phyloP scores from a whole-genome alignment of 2,797 vertebrate species.

The Xenops minutus region DNA sequence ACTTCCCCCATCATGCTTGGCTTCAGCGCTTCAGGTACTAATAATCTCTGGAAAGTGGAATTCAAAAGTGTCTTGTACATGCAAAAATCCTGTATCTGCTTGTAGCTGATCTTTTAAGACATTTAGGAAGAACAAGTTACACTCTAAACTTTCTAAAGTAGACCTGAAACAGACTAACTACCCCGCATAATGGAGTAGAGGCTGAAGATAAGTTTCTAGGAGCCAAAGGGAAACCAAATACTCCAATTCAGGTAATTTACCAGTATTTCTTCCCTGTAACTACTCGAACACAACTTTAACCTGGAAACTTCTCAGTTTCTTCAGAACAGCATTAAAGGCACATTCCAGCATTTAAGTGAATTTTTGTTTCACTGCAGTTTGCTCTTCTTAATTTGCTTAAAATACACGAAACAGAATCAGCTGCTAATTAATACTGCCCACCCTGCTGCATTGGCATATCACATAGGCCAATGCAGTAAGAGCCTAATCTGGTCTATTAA shows the following conservation, averaged over 20 bases:
- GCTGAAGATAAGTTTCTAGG: neutral
- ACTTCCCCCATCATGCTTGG: neutral
- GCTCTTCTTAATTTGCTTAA: neutral
- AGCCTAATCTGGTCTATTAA: neutral
- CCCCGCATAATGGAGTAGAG: neutral
- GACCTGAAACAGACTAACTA: neutral
- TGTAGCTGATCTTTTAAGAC: neutral
- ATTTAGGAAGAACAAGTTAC: neutral
- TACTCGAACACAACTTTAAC: neutral
- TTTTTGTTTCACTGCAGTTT: neutral
- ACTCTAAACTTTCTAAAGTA: neutral
- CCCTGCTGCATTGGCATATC: accelerated
- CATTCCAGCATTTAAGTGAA: neutral
- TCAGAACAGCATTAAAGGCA: neutral
- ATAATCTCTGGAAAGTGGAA: neutral
- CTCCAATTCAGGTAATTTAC: neutral
- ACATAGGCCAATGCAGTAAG: neutral
- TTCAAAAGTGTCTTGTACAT: neutral
- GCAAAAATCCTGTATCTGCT: neutral
- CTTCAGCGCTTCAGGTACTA: neutral
- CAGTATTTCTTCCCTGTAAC: neutral
- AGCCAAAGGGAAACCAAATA: neutral
- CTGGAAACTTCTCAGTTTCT: neutral
- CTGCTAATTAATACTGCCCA: neutral
- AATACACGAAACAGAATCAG: neutral